Percentiles rank a stretch among this genome's conserved stretches.
These are phyloP conservation scores for Grammatotria lemairii DNA, from an alignment of 2,113 vertebrate genomes.

Conservation along the genomic window DNA sequence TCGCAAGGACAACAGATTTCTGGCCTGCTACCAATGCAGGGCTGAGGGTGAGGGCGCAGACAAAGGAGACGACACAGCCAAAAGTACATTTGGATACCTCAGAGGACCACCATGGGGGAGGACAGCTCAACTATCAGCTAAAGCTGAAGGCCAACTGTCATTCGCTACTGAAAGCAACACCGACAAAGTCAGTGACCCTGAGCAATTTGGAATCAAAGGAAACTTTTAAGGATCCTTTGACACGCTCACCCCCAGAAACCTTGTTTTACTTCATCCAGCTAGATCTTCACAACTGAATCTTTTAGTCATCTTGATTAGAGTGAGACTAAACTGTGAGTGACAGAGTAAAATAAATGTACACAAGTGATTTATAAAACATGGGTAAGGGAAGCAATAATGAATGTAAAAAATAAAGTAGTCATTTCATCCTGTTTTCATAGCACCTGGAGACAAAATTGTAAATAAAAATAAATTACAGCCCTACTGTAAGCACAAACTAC, in stretches of 20 bases:
- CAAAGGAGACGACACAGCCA: background rate
- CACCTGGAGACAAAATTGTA: background rate
- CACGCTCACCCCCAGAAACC: fast-evolving
- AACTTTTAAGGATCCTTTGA: background rate
- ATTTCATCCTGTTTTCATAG: background rate
- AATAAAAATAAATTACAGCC: too few species aligned
- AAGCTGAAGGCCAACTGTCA: background rate
- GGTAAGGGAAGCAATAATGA: background rate
- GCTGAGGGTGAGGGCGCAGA: too few species aligned
- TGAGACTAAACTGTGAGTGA: background rate
- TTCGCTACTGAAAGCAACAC: background rate
- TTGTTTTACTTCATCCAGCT: background rate
- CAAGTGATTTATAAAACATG: background rate
- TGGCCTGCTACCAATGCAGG: background rate
- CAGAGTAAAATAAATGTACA: background rate
- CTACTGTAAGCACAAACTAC: background rate
- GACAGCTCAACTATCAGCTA: background rate
- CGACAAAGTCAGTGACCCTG: background rate
- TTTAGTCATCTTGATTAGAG: background rate
- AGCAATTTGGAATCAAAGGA: background rate
- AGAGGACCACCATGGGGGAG: background rate
- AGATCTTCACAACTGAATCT: background rate
- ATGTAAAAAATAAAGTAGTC: background rate
- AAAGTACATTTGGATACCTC: background rate
- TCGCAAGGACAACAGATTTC: background rate